A percentile compares a stretch with the other conserved stretches of the same genome.
Conservation (phyloP, 2,888 invertebrate genomes). For the Dolichomitus sp. region DNA sequence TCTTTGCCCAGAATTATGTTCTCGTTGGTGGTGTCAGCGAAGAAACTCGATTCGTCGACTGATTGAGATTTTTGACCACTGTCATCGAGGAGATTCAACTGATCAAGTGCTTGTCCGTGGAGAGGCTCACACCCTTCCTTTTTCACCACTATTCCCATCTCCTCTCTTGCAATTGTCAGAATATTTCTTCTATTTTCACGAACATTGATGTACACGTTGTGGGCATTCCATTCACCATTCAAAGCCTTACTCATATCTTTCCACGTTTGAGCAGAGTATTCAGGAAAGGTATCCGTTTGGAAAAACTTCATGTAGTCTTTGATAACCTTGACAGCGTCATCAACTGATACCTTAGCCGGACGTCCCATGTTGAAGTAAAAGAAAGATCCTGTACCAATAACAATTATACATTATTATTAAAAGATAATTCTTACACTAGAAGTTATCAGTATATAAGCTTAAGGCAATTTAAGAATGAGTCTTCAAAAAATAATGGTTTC, state of each 20-base stretch:
- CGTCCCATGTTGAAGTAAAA: not conserved
- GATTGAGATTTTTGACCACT: not conserved
- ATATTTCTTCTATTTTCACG: conserved; percentile 48
- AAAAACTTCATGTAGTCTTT: conserved; percentile 60
- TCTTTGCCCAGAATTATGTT: not conserved
- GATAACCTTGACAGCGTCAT: conserved; percentile 19
- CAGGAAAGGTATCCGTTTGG: conserved; percentile 53
- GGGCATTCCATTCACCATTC: conserved; percentile 51
- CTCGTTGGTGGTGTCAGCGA: not conserved
- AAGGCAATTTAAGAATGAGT: too few relatives aligned
- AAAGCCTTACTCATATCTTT: conserved; percentile 61
- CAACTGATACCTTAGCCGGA: not conserved
- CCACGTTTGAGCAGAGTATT: conserved; percentile 47
- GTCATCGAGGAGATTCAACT: conserved; percentile 26
- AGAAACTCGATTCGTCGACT: not conserved
- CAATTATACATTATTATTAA: not conserved
- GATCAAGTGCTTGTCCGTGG: not conserved
- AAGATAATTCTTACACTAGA: not conserved
- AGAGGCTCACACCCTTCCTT: not conserved
- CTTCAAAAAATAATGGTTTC: too few relatives aligned
- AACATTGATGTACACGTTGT: conserved; percentile 55
- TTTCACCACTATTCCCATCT: conserved; percentile 12
- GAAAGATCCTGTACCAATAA: not conserved
- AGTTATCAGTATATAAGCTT: too few relatives aligned
- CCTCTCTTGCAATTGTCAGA: conserved; percentile 8